Evolutionary conservation across 2,888 invertebrate species (phyloP), one percentile per base, ranked within the genome.

Genomic region (Cerastis rubricosa): DNA sequence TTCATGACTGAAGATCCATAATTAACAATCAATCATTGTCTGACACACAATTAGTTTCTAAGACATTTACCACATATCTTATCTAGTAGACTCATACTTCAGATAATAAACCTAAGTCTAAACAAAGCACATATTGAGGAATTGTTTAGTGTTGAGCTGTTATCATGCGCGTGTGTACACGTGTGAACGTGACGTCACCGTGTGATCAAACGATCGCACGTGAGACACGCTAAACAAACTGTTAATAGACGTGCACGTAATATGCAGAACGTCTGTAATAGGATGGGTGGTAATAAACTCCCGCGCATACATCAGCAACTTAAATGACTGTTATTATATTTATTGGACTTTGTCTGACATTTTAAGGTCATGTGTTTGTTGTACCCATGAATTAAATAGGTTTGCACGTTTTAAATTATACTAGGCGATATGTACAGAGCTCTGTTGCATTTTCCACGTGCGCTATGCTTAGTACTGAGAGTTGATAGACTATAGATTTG

Each of bases 151-250:
- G 70, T 70, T 69, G 71, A 71, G 69, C 51, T 51, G 17, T 22
- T 66, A 69, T 61, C 61, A 35, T 57, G 70, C 35, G 61, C 40
- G 61, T 35, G 25, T 40, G 1, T 6, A 76, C 73, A 64, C 61
- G 72, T 80, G 65, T 80, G 54, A 4, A 5, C 7, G 17, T 81
- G 74, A 84, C 84, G 74, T 84, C 84, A 84, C 11, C 59, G 6
- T 40, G 45, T 54, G 65, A 83, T 74, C 73, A 43, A 51, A 72
- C 63, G 43, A 25, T 71, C 47, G 69, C 49, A 64, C 77, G 61
- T 73, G 74, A 75, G 66, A 75, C 51, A 64, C 49, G 40, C n/a
- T 75, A 64, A 78, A 84, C 61, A 75, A 71, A 57, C 74, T 68
- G 43, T 14, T 69, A 66, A 45, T 74, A 65, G 43, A 64, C 11